Evolutionary conservation across 2,797 vertebrate genomes (phyloP).

Genomic region (Silurus lanzhouensis): DNA sequence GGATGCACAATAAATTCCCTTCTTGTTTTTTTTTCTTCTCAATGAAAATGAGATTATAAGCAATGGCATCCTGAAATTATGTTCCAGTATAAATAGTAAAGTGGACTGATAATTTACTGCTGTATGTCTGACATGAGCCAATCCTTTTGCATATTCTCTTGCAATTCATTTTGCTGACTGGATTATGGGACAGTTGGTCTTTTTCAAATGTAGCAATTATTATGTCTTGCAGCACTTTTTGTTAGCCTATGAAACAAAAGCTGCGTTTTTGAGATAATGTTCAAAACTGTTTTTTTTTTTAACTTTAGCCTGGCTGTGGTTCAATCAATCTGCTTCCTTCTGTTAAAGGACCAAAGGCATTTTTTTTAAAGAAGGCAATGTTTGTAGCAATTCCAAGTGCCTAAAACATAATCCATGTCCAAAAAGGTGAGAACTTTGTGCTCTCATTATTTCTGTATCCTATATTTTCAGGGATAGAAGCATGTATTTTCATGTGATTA

Average conservation of each 20-base stretch:
- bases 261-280: constrained; percentile 59
- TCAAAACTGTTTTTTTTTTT: constrained; percentile 55
- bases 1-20: constrained; percentile 45
- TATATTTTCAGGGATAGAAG: constrained; percentile 71
- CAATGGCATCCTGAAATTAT: constrained; percentile 15
- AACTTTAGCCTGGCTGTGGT: constrained; percentile 60
- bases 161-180: constrained; percentile 63
- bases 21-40: constrained; percentile 35
- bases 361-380: constrained; percentile 70
- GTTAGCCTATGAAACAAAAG: constrained; percentile 58
- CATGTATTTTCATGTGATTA: constrained; percentile 76
- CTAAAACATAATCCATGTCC: constrained; percentile 73
- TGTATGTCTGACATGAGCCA: constrained; percentile 75
- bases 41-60: constrained; percentile 40
- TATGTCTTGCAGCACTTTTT: constrained; percentile 30
- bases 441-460: constrained; percentile 67
- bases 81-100: constrained; percentile 75
- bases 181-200: constrained; percentile 65
- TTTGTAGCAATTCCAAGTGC: constrained; percentile 77
- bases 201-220: constrained; percentile 72
- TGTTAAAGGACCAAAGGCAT: constrained; percentile 77
- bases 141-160: constrained; percentile 52
- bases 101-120: constrained; percentile 75
- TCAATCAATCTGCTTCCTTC: constrained; percentile 61
- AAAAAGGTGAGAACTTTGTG: constrained; percentile 67